Evolutionary conservation across 2,113 vertebrate species (phyloP), one percentile per base, ranked within the genome.

Genomic region (Phoxinus phoxinus): DNA sequence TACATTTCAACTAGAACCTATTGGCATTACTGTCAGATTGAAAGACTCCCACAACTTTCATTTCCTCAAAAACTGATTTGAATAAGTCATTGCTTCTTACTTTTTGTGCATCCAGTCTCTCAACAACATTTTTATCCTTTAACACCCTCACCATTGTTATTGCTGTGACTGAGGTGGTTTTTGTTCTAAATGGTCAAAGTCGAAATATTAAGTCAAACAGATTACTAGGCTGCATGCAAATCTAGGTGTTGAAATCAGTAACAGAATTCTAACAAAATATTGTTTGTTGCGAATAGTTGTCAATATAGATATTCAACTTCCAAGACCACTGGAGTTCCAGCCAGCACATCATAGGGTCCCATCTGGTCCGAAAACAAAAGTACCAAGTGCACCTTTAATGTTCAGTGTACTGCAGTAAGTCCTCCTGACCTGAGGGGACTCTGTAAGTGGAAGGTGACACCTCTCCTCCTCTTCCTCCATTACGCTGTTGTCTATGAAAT

Each of bases 401-500:
- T 76, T 30, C 71, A 25, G 10, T 25, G 11, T 73, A 69, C 32
- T 17, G 32, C 13, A 82, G 81, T 63, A 41, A 2, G 6, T 15
- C 63, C 35, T 53, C 8, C 85, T 69, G 89, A 95, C 95, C 93
- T 83, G 84, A 61, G 85, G 81, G 19, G 88, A 72, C 0, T 86
- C 86, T 27, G 88, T 81, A 58, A 88, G 75, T 71, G 17, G 82
- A 48, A 67, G 87, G 77, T 88, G 72, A 25, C 53, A 69, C 35
- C 89, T 93, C 53, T 96, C 95, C 10, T 96, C 95, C 1, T 96
- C 96, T 83, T 96, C 95, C 71, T 92, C 95, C 0, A 93, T 93
- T 79, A 95, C 65, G 0, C 92, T 96, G 90, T 93, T 94, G 90
- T 95, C 94, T 0, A 96, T 95, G 87, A 95, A 96, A 91, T 96